phyloP scores from a whole-genome alignment of 2,888 invertebrate genomes.

The Bruchidius siliquastri region DNA sequence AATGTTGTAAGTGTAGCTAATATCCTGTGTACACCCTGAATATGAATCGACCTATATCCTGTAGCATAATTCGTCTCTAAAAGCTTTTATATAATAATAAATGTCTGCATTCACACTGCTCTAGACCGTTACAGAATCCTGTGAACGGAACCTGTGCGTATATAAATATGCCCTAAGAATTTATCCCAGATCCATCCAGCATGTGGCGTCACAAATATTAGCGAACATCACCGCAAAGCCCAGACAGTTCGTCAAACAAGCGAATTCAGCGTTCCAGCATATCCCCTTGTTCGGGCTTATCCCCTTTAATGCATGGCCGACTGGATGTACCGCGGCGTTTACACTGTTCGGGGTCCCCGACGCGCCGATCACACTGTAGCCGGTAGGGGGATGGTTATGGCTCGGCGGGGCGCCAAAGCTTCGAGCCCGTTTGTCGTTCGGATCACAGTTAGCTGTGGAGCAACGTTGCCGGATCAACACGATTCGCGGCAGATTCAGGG shows the following conservation, averaged over 20 bases:
- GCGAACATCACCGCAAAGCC: background rate
- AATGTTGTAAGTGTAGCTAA: no score
- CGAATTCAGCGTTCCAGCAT: background rate
- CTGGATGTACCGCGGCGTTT: background rate
- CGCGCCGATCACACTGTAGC: slow-evolving; percentile 42
- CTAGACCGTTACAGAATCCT: no score
- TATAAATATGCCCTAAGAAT: no score
- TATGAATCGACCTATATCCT: no score
- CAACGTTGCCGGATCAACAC: slow-evolving; percentile 29
- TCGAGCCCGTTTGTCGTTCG: background rate
- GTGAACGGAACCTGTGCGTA: no score
- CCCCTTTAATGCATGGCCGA: background rate
- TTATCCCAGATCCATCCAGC: background rate
- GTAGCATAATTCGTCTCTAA: no score
- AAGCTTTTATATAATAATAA: no score
- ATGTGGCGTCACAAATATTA: no score
- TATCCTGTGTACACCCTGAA: no score
- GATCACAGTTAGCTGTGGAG: slow-evolving; percentile 12
- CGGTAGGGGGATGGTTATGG: slow-evolving; percentile 47
- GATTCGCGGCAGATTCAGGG: background rate
- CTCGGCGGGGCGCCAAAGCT: slow-evolving; percentile 46
- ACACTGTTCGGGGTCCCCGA: slow-evolving; percentile 28
- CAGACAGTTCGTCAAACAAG: background rate
- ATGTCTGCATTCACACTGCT: no score
- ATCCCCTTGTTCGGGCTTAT: background rate